Evolutionary conservation across 2,888 invertebrate genomes (phyloP).

Genomic region (Syritta pipiens): DNA sequence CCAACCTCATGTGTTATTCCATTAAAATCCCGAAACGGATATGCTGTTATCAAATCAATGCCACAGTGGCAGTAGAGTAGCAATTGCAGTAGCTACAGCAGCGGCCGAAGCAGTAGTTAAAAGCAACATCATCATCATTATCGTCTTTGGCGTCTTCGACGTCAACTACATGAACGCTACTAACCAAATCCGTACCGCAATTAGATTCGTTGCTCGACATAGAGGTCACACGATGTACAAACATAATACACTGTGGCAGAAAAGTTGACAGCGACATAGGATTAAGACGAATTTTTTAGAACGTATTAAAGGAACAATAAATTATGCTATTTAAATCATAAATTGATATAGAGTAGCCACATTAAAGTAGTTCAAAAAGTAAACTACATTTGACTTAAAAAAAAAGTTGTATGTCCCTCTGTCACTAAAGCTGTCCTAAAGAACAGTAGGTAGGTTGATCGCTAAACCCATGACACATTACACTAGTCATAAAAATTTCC

Average conservation of each 20-base stretch:
- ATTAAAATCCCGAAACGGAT: constrained; percentile 32
- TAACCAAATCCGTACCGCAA: constrained; percentile 42
- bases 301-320: not conserved
- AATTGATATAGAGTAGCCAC: too few species aligned
- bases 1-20: constrained; percentile 34
- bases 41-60: constrained; percentile 41
- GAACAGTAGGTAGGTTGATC: too few species aligned
- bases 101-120: not conserved
- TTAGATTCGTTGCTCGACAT: constrained; percentile 43
- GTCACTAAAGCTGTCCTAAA: too few species aligned
- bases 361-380: too few species aligned
- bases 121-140: not conserved
- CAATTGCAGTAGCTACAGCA: not conserved
- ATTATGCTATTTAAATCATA: too few species aligned
- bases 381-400: too few species aligned
- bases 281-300: not conserved
- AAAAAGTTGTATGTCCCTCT: too few species aligned
- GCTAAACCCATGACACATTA: too few species aligned
- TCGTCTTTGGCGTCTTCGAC: not conserved
- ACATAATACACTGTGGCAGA: constrained; percentile 4
- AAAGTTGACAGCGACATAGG: not conserved
- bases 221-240: constrained; percentile 16
- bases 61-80: not conserved
- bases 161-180: constrained; percentile 4
- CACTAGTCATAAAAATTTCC: too few species aligned